Conservation (phyloP, 2,797 vertebrate genomes). For the Sternarchorhynchus goeldii region DNA sequence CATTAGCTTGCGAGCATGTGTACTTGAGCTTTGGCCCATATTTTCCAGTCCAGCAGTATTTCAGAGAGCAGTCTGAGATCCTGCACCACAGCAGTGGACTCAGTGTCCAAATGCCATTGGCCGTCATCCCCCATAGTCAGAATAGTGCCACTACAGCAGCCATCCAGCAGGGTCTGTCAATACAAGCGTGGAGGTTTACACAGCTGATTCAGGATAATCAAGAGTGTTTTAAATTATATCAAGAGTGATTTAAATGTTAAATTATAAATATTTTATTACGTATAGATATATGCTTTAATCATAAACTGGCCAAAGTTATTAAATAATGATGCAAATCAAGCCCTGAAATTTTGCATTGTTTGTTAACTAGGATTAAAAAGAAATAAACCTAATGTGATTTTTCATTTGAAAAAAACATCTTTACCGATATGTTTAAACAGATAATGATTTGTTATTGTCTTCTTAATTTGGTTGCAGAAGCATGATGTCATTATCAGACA, state of each 20-base stretch:
- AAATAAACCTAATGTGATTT: too few species aligned
- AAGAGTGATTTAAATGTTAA: too few species aligned
- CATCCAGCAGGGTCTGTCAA: slow-evolving; percentile 86
- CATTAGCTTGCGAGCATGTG: slow-evolving; percentile 10
- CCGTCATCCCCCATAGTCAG: slow-evolving; percentile 80
- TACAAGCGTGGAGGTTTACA: slow-evolving; percentile 7
- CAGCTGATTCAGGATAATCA: neutral
- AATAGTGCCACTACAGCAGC: slow-evolving; percentile 86
- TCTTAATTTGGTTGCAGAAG: too few species aligned
- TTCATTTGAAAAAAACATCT: too few species aligned
- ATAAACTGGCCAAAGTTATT: too few species aligned
- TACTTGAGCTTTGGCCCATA: slow-evolving; percentile 97
- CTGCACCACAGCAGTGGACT: slow-evolving; percentile 87
- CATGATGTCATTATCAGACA: too few species aligned
- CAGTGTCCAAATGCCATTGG: slow-evolving; percentile 81
- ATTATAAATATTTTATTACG: neutral
- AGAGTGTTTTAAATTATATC: too few species aligned
- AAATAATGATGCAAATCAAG: too few species aligned
- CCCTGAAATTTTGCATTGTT: too few species aligned
- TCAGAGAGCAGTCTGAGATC: slow-evolving; percentile 89
- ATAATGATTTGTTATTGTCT: too few species aligned
- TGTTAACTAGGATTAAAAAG: too few species aligned
- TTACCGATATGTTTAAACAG: too few species aligned
- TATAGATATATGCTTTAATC: neutral
- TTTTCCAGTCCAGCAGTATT: slow-evolving; percentile 94